A percentile compares a stretch with the other conserved stretches of the same genome.
Conservation (phyloP, 2,113 vertebrate species). For the Ictalurus furcatus region DNA sequence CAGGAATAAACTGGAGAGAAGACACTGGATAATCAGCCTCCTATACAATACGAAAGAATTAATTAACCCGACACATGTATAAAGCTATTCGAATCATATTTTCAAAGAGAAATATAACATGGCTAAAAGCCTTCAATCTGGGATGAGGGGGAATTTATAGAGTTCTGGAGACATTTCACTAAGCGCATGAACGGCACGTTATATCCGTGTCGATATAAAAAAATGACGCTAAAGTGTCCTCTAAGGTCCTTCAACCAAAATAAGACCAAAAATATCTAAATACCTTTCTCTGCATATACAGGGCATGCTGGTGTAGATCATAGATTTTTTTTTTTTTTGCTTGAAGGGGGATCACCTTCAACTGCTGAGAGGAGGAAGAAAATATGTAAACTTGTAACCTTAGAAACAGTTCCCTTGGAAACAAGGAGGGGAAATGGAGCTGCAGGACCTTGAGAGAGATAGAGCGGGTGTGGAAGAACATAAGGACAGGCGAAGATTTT, state of each 20-base stretch:
- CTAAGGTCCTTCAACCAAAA: conserved; percentile 21
- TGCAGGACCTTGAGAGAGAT: conserved; percentile 42
- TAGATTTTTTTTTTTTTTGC: conserved; percentile 10
- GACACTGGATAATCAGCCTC: neutral
- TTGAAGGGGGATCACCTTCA: conserved; percentile 40
- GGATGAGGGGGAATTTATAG: neutral
- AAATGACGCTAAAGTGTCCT: conserved; percentile 12
- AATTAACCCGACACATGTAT: conserved; percentile 55
- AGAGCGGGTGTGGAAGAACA: conserved; percentile 2
- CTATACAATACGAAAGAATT: conserved; percentile 18
- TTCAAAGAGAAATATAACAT: conserved; percentile 25
- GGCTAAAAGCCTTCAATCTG: conserved; percentile 26
- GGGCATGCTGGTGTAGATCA: conserved; percentile 12
- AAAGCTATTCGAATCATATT: conserved; percentile 48
- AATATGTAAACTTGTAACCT: conserved; percentile 59
- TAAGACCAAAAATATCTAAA: conserved; percentile 18
- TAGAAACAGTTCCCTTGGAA: conserved; percentile 66
- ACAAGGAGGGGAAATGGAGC: conserved; percentile 49
- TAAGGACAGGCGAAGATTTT: neutral
- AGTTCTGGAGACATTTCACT: conserved; percentile 24
- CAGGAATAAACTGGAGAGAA: neutral
- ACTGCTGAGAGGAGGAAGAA: conserved; percentile 30
- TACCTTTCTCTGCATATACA: neutral
- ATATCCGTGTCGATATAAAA: neutral
- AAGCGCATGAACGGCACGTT: conserved; percentile 9